Evolutionary conservation across 2,888 invertebrate genomes (phyloP).

Genomic region (Congeria kusceri): DNA sequence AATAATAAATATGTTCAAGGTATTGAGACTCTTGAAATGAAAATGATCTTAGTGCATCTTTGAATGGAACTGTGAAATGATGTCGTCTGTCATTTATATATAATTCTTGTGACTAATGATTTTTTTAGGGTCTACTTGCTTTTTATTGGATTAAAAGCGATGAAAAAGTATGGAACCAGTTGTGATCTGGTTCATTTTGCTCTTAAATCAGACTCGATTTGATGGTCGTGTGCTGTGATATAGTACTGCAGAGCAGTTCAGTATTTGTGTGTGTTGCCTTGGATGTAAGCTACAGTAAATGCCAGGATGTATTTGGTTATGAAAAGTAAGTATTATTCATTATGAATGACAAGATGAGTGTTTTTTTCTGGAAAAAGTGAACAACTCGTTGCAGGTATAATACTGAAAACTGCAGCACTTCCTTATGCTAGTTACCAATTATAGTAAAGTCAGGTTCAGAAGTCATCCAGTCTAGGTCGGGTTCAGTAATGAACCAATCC

Average conservation of each 20-base stretch:
- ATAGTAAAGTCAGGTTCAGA: no score
- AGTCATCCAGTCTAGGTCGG: no score
- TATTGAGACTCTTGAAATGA: no score
- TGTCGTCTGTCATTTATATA: not conserved
- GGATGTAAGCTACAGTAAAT: not conserved
- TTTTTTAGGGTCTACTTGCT: no score
- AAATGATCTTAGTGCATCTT: no score
- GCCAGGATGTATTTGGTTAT: constrained; percentile 52
- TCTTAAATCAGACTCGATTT: not conserved
- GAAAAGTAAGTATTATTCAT: constrained; percentile 47
- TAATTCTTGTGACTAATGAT: not conserved
- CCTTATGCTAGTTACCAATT: no score
- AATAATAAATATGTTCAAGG: no score
- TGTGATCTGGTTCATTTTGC: not conserved
- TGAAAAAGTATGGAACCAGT: no score
- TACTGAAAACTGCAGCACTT: no score
- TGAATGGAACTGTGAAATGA: no score
- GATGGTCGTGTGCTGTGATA: not conserved
- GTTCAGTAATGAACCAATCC: no score
- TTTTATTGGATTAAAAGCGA: no score
- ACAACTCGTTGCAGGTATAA: not conserved
- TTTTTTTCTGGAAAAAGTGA: not conserved
- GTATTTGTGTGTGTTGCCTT: not conserved
- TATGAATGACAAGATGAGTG: not conserved
- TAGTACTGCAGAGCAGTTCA: not conserved